phyloP scores from a whole-genome alignment of 2,888 invertebrate genomes.

The Apomyelois bistriatella region DNA sequence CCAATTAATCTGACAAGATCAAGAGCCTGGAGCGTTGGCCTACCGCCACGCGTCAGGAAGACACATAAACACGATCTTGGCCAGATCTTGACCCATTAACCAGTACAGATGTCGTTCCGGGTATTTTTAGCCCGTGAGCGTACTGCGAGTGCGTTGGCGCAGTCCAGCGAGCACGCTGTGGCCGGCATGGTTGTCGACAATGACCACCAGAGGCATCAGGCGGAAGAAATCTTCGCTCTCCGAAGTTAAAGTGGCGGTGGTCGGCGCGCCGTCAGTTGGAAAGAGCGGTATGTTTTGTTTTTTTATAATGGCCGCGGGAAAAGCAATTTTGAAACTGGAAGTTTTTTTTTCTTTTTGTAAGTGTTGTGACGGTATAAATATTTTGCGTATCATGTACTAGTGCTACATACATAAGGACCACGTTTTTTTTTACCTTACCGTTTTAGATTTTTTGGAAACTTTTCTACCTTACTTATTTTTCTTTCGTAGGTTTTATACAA shows the following conservation, averaged over 20 bases:
- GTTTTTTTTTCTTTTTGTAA: slow-evolving; percentile 10
- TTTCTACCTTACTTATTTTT: no score
- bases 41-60: slow-evolving; percentile 51
- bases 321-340: background rate
- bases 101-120: slow-evolving; percentile 65
- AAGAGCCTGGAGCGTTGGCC: slow-evolving; percentile 33
- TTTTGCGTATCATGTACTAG: background rate
- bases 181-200: slow-evolving; percentile 50
- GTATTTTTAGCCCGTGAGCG: slow-evolving; percentile 67
- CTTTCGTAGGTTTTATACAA: no score
- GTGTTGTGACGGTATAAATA: slow-evolving; percentile 8
- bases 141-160: slow-evolving; percentile 49
- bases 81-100: slow-evolving; percentile 80
- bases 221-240: slow-evolving; percentile 94
- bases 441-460: no score
- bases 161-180: slow-evolving; percentile 44
- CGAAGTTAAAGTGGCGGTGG: slow-evolving; percentile 94
- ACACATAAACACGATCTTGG: slow-evolving; percentile 75
- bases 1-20: slow-evolving; percentile 15
- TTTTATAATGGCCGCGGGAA: background rate
- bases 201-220: slow-evolving; percentile 90
- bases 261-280: slow-evolving; percentile 94
- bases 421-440: no score
- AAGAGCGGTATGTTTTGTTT: slow-evolving; percentile 88
- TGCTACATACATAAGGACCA: background rate